A percentile compares a stretch with the other conserved stretches of the same genome.
These are phyloP conservation scores for Platyura marginata DNA, from an alignment of 1,140 invertebrate genomes.

Conservation along the genomic window DNA sequence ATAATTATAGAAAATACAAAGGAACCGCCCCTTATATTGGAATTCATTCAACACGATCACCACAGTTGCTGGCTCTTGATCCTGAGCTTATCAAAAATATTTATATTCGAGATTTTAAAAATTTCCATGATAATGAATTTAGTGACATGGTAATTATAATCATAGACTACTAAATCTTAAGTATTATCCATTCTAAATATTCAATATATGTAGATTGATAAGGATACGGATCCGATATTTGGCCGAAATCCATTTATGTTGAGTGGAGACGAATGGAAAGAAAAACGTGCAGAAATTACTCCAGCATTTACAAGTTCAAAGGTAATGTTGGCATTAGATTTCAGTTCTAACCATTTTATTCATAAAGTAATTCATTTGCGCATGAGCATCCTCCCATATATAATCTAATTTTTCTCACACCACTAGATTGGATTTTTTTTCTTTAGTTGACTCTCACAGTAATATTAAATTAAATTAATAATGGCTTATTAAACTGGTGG, in stretches of 20 bases:
- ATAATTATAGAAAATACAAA: neutral
- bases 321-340: slow-evolving; percentile 6
- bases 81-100: neutral
- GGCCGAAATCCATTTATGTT: slow-evolving; percentile 19
- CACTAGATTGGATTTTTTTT: too few relatives aligned
- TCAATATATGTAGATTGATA: slow-evolving; percentile 7
- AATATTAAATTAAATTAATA: too few relatives aligned
- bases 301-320: slow-evolving; percentile 26
- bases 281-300: slow-evolving; percentile 25
- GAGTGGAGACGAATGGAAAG: slow-evolving; percentile 27
- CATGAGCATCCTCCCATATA: too few relatives aligned
- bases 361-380: neutral
- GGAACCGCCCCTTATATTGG: slow-evolving; percentile 2
- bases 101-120: slow-evolving; percentile 1
- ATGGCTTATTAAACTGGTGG: too few relatives aligned
- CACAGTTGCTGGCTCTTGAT: neutral
- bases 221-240: slow-evolving; percentile 17
- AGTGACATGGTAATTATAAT: neutral
- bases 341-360: too few relatives aligned
- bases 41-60: neutral
- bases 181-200: neutral
- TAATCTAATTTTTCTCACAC: too few relatives aligned
- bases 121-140: slow-evolving; percentile 1
- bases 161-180: neutral
- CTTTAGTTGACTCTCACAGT: too few relatives aligned